A percentile compares a stretch with the other conserved stretches of the same genome.
phyloP scores from a whole-genome alignment of 1,140 invertebrate species.

The Diuraphis noxia region DNA sequence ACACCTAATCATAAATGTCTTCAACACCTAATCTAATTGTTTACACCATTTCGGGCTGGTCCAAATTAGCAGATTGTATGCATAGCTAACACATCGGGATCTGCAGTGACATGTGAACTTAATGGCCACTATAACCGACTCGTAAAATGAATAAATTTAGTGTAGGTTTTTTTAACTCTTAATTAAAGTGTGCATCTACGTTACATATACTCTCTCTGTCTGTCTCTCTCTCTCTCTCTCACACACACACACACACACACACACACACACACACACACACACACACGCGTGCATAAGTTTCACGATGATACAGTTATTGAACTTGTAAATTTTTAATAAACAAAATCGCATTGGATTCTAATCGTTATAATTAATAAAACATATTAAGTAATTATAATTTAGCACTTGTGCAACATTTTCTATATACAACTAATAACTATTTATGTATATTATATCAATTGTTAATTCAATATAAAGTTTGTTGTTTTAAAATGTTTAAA shows the following conservation, averaged over 20 bases:
- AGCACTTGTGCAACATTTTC: neutral
- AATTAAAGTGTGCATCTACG: neutral
- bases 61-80: conserved; percentile 21
- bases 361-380: too few species aligned
- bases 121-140: neutral
- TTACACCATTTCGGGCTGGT: conserved; percentile 13
- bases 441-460: too few species aligned
- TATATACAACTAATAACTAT: neutral
- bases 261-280: too few species aligned
- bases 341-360: neutral
- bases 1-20: conserved; percentile 38
- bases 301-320: neutral
- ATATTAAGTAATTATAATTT: too few species aligned
- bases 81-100: neutral
- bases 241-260: too few species aligned
- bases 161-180: neutral
- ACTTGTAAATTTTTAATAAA: neutral
- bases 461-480: neutral
- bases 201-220: too few species aligned
- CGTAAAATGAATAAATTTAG: conserved; percentile 18
- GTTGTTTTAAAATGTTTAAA: neutral
- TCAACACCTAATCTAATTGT: conserved; percentile 26
- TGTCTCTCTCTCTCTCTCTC: too few species aligned
- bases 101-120: conserved; percentile 13
- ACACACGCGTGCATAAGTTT: neutral